Percentiles rank a stretch among this genome's conserved stretches.
Evolutionary conservation across 2,797 vertebrate species (phyloP).

Genomic region (Argentina silus): DNA sequence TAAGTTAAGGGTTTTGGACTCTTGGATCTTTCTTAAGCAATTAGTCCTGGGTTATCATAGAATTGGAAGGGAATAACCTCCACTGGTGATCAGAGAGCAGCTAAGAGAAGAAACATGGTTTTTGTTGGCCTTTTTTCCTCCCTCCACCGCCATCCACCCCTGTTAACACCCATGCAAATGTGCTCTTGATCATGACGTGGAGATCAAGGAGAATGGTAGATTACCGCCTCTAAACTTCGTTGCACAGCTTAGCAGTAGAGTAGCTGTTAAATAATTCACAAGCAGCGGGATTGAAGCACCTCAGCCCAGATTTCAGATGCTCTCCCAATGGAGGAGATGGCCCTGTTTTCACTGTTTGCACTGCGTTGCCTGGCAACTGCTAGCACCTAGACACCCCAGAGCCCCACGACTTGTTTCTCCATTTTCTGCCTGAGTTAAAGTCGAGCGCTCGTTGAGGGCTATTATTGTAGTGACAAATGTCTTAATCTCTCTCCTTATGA

Average conservation of each 20-base stretch:
- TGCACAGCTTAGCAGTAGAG: background rate
- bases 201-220: constrained; percentile 71
- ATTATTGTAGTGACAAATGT: background rate
- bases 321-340: constrained; percentile 35
- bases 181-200: constrained; percentile 51
- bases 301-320: background rate
- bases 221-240: constrained; percentile 53
- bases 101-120: background rate
- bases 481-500: background rate
- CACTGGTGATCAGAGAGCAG: background rate
- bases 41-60: background rate
- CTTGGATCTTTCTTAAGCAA: background rate
- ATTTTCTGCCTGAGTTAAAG: background rate
- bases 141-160: background rate
- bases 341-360: constrained; percentile 47
- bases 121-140: background rate
- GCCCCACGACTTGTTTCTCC: constrained; percentile 4
- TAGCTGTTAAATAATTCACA: constrained; percentile 11
- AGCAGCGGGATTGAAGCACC: background rate
- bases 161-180: constrained; percentile 47
- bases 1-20: background rate
- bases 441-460: background rate
- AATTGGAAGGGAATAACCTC: background rate
- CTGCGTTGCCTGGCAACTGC: constrained; percentile 55
- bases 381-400: constrained; percentile 34